phyloP scores from a whole-genome alignment of 2,888 invertebrate species.

The Melipona beecheii region DNA sequence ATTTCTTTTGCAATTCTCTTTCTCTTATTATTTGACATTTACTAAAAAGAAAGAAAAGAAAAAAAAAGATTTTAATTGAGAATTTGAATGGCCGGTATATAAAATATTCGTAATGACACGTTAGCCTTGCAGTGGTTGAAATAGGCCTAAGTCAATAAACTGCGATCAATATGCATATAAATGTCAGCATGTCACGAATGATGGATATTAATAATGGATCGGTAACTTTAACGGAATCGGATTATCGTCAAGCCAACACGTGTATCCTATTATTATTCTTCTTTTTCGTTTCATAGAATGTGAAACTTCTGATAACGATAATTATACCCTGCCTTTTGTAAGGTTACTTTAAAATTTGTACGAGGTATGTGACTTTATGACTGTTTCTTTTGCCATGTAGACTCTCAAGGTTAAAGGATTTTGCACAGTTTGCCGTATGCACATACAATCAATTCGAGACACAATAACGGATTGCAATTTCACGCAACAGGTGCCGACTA shows the following conservation, averaged over 20 bases:
- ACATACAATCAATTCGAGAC: neutral
- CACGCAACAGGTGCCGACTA: slow-evolving; percentile 40
- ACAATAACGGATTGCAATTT: neutral
- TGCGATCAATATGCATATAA: slow-evolving; percentile 71
- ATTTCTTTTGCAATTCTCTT: neutral
- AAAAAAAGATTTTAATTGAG: neutral
- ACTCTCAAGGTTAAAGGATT: neutral
- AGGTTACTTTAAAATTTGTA: neutral
- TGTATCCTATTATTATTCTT: neutral
- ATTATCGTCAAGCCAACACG: slow-evolving; percentile 19
- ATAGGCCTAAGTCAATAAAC: slow-evolving; percentile 64
- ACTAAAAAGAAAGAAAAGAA: neutral
- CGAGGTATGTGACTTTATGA: neutral
- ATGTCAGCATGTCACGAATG: slow-evolving; percentile 74
- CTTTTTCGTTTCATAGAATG: slow-evolving; percentile 6
- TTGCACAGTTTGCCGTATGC: neutral
- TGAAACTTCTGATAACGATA: slow-evolving; percentile 4
- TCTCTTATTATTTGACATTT: neutral
- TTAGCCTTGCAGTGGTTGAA: slow-evolving; percentile 25
- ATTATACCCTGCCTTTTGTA: neutral
- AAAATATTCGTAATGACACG: neutral
- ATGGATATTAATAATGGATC: slow-evolving; percentile 57
- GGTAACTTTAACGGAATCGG: slow-evolving; percentile 21
- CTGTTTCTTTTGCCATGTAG: neutral
- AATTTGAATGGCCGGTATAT: neutral